Percentiles rank a stretch among this genome's conserved stretches.
These are phyloP conservation scores for Meliscaeva auricollis DNA, from an alignment of 2,888 invertebrate species.

Conservation along the genomic window DNA sequence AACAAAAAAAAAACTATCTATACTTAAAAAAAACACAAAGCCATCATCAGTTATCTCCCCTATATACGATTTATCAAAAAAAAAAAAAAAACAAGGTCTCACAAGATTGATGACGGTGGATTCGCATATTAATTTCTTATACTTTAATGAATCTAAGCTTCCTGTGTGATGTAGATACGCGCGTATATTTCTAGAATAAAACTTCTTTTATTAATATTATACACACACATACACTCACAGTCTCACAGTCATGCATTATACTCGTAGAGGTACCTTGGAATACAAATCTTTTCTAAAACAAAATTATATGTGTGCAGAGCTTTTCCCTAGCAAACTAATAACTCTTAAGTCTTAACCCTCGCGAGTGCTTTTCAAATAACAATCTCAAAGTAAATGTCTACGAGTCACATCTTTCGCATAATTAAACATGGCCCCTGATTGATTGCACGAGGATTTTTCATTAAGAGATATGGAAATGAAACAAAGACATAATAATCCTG, in stretches of 20 bases:
- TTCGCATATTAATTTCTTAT: slow-evolving; percentile 44
- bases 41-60: background rate
- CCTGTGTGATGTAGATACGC: background rate
- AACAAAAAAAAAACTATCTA: too few relatives aligned
- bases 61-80: slow-evolving; percentile 11
- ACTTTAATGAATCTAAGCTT: slow-evolving; percentile 28
- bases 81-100: background rate
- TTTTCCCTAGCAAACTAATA: slow-evolving; percentile 31
- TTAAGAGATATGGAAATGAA: slow-evolving; percentile 61
- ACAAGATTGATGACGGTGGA: slow-evolving; percentile 11
- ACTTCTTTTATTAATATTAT: background rate
- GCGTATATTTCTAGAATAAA: slow-evolving; percentile 4
- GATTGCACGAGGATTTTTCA: slow-evolving; percentile 67
- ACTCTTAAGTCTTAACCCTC: slow-evolving; percentile 50
- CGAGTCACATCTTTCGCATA: slow-evolving; percentile 64
- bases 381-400: slow-evolving; percentile 54
- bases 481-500: slow-evolving; percentile 57
- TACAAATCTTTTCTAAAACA: slow-evolving; percentile 20
- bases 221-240: background rate
- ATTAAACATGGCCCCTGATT: slow-evolving; percentile 70
- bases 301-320: background rate
- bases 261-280: background rate
- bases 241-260: too few relatives aligned
- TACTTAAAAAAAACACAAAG: background rate
- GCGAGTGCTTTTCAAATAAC: slow-evolving; percentile 39